Conservation (phyloP, 2,888 invertebrate genomes). For the Drosophila infuscata region DNA sequence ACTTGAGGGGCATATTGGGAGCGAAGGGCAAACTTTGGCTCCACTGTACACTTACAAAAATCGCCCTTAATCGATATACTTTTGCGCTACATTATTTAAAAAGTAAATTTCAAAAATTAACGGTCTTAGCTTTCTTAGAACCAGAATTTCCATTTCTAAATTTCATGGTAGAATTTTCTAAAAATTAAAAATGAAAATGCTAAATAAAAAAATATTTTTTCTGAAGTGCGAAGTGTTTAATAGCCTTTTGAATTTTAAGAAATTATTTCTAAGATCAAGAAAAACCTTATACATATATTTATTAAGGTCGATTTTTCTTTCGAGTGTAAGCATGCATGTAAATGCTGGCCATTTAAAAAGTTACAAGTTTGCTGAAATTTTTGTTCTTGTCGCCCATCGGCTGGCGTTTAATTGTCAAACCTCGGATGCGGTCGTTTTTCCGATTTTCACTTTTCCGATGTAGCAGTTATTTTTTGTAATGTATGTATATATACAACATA, state of each 20-base stretch:
- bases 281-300: neutral
- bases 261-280: neutral
- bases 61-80: neutral
- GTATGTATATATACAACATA: neutral
- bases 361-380: slow-evolving; percentile 46
- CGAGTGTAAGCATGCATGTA: slow-evolving; percentile 35
- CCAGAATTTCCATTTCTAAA: neutral
- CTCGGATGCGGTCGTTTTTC: slow-evolving; percentile 58
- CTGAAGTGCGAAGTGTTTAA: no score
- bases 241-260: neutral
- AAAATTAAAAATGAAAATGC: neutral
- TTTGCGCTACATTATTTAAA: neutral
- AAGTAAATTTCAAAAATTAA: neutral
- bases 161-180: neutral
- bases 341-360: slow-evolving; percentile 59
- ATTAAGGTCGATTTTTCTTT: neutral
- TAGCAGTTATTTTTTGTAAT: neutral
- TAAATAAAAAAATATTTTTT: neutral
- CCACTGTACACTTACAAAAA: neutral
- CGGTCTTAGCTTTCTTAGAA: neutral
- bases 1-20: neutral
- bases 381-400: slow-evolving; percentile 15
- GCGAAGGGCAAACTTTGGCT: neutral
- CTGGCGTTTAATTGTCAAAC: slow-evolving; percentile 67
- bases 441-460: slow-evolving; percentile 42